Evolutionary conservation across 2,888 invertebrate species (phyloP), one percentile per base, ranked within the genome.

Genomic region (Calephelis perditalis): DNA sequence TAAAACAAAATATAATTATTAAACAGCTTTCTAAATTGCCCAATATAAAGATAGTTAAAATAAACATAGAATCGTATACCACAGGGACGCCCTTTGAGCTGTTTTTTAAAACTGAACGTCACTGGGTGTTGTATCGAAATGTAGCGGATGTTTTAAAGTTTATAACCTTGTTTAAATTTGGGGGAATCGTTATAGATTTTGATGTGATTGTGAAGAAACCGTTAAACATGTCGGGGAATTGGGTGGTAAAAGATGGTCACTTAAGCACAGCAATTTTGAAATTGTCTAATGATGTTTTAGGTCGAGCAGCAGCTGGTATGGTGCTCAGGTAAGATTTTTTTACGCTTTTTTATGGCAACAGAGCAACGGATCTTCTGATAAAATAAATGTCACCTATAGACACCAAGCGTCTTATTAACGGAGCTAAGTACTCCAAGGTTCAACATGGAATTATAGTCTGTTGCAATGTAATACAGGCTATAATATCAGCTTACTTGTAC

Each of bases 211-310:
- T 58, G 1, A 47, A 47, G 10, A 58, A 58, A 52, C 6, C 40
- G 3, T 52, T 58, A 10, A 40, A 43, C 47, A 40, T 12, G n/a
- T 12, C 11, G 40, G 58, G 49, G 11, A 47, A 58, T 12, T 58
- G 58, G 58, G 15, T 58, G 11, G 52, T 58, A 3, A 58, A 49
- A 58, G 58, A 49, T 35, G 15, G 4, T 12, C 37, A 49, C 2
- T 49, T 47, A 15, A 58, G n/a, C 1, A 49, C 40, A 15, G 15
- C 58, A 11, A 40, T 58, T 47, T 37, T 58, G 46, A 58, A 58
- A 26, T 37, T 58, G 11, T 58, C 58, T 12, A 58, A 58, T 52
- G 58, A 58, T 49, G 37, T 58, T 47, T 49, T 58, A 49, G 58
- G 58, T 49, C 47, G 52, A 12, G 58, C 40, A 37, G 37, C 58